These are phyloP conservation scores for Nephila pilipes DNA, from an alignment of 1,140 invertebrate species.

Conservation along the genomic window DNA sequence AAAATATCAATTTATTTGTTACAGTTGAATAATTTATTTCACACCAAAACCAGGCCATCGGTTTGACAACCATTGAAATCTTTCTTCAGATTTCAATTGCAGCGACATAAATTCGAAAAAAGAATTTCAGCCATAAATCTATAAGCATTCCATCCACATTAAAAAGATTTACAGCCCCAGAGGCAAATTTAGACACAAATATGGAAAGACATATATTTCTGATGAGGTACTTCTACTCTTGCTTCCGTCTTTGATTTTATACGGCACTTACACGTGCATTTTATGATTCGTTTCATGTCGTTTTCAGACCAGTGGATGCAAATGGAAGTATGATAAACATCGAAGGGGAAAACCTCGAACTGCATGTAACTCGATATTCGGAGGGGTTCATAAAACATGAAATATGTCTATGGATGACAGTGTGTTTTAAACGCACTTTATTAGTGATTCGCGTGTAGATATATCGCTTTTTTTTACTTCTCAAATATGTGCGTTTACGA, in stretches of 20 bases:
- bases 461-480: not conserved
- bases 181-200: conserved; percentile 50
- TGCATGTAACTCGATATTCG: conserved; percentile 23
- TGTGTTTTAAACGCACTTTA: conserved; percentile 52
- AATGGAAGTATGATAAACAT: conserved; percentile 38
- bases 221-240: conserved; percentile 47
- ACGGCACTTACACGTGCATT: conserved; percentile 37
- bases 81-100: not conserved
- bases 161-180: conserved; percentile 36
- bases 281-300: conserved; percentile 50
- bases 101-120: not conserved
- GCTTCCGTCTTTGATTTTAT: conserved; percentile 57
- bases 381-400: conserved; percentile 47
- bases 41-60: not conserved
- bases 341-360: not conserved
- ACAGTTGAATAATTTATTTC: too few relatives aligned
- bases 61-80: not conserved
- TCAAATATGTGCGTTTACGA: not conserved
- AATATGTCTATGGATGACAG: conserved; percentile 46
- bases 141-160: not conserved
- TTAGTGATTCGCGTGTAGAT: conserved; percentile 31
- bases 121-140: conserved; percentile 31
- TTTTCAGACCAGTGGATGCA: not conserved
- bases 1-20: too few relatives aligned
- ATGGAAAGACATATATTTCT: conserved; percentile 55